Evolutionary conservation across 2,797 vertebrate genomes (phyloP).

Genomic region (Gadopsis bispinosus): DNA sequence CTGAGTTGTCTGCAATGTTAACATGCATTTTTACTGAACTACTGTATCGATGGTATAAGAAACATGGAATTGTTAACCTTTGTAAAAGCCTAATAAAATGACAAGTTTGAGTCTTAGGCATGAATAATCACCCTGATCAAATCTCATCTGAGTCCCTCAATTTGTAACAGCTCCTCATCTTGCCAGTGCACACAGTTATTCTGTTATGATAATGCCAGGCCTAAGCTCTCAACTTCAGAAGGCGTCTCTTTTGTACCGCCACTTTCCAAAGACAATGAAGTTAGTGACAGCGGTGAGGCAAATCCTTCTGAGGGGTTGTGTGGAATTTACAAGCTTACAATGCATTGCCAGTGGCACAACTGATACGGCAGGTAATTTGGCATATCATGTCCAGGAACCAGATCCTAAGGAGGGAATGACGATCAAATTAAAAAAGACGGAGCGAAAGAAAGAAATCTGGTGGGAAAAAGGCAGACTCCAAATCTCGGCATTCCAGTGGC

Average conservation of each 20-base stretch:
- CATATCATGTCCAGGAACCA: conserved; percentile 87
- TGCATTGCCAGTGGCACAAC: conserved; percentile 82
- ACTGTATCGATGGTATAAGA: conserved; percentile 37
- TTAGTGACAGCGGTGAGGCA: conserved; percentile 74
- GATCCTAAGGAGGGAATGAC: conserved; percentile 83
- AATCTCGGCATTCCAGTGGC: conserved; percentile 83
- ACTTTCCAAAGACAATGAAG: conserved; percentile 84
- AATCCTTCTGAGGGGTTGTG: conserved; percentile 80
- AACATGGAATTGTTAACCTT: conserved; percentile 56
- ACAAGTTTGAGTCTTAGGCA: conserved; percentile 60
- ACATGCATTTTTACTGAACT: conserved; percentile 53
- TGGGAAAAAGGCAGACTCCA: conserved; percentile 87
- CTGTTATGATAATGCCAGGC: conserved; percentile 81
- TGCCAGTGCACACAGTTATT: conserved; percentile 72
- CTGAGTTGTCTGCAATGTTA: conserved; percentile 46
- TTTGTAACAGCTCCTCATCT: conserved; percentile 83
- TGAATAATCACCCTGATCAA: conserved; percentile 80
- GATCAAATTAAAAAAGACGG: conserved; percentile 80
- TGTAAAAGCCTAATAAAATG: conserved; percentile 65
- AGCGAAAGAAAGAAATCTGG: conserved; percentile 79
- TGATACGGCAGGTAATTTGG: conserved; percentile 88
- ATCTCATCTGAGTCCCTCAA: conserved; percentile 73
- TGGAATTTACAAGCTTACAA: conserved; percentile 84
- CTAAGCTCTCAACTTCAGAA: conserved; percentile 80
- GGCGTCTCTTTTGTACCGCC: conserved; percentile 63